Percentiles rank a stretch among this genome's conserved stretches.
Conservation (phyloP, 2,888 invertebrate species). For the Imbricaverruca yamaguchii region DNA sequence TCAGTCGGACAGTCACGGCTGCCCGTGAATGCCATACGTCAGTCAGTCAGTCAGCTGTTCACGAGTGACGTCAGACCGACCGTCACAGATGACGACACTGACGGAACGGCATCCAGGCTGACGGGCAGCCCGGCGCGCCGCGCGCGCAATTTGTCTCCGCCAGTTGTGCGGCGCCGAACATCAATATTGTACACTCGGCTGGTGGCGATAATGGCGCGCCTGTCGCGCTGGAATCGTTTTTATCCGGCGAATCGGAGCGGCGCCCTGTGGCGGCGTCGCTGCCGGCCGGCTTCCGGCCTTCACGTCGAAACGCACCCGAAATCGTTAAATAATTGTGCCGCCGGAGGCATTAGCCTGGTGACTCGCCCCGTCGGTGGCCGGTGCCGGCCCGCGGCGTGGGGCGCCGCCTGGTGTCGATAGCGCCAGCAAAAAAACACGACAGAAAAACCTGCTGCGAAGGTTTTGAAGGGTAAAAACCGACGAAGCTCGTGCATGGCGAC, state of each 20-base stretch:
- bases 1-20: neutral
- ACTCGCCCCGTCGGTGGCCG: neutral
- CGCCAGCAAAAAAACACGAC: neutral
- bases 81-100: too few relatives aligned
- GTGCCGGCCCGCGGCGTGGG: neutral
- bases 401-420: neutral
- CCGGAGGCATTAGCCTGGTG: neutral
- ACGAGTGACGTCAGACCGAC: neutral
- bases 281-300: neutral
- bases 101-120: neutral
- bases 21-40: neutral
- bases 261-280: neutral
- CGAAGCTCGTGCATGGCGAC: neutral
- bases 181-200: constrained; percentile 16
- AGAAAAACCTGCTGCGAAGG: neutral
- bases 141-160: neutral
- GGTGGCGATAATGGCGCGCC: neutral
- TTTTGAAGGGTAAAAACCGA: too few relatives aligned
- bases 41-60: neutral
- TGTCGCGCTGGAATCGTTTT: neutral
- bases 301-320: neutral
- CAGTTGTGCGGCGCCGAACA: neutral
- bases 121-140: neutral
- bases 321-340: constrained; percentile 7
- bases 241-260: constrained; percentile 1